Evolutionary conservation across 2,888 invertebrate species (phyloP), one percentile per base, ranked within the genome.

Genomic region (Itoplectis maculator): DNA sequence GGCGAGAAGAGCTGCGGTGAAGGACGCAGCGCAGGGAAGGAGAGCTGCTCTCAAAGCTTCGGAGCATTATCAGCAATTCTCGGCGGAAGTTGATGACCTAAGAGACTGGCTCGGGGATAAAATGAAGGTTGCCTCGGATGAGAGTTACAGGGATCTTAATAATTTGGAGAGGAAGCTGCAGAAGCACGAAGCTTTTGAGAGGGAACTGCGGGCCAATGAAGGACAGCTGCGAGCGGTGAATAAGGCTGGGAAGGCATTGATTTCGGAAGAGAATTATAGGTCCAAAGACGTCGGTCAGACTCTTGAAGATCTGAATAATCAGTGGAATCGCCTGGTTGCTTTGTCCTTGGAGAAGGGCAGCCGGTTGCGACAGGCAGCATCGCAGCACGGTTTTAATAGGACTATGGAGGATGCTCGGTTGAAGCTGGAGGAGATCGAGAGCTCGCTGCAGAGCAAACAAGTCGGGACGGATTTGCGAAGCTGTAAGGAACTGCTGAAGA

Each of bases 131-230:
- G 98, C 98, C 0, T 96, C 96, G 0, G 99, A 99, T 88, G 98
- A 99, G 92, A 98, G 97, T 82, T 99, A 98, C 93, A 94, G 98
- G 18, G 98, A 99, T 90, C 93, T 99, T 18, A 96, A 95, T 51
- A 99, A 99, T 92, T 93, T 98, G 84, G 98, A 98, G 86, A 95
- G 98, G 0, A 99, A 99, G 91, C 93, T 98, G 0, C 98, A 99
- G 93, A 98, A 98, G 90, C 99, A 99, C 91, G 98, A 98, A 92
- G 99, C 99, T 0, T 99, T 99, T 91, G 99, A 99, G 90, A 94
- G 99, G 0, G 99, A 99, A 91, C 93, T 99, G 20, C 95, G 97
- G 65, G 98, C 99, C 0, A 99, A 99, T 90, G 98, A 99, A 92
- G 98, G 98, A 13, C 97, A 98, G 89, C 94, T 99, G 9, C 94